Evolutionary conservation across 2,797 vertebrate species (phyloP).

Genomic region (Pangasius djambal): DNA sequence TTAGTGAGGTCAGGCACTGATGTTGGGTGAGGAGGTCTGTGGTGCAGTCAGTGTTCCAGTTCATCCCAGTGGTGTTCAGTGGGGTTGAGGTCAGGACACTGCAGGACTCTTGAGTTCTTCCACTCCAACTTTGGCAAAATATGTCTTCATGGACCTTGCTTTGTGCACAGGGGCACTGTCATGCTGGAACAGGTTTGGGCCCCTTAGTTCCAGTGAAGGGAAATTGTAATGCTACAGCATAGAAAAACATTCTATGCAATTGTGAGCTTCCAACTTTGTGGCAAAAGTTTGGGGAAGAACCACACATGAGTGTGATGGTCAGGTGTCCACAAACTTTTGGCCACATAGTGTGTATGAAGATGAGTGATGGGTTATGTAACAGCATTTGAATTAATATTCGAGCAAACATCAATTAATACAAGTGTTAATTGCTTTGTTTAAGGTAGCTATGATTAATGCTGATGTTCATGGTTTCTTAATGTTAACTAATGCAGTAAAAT

Average conservation of each 20-base stretch:
- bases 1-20: background rate
- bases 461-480: background rate
- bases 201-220: background rate
- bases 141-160: background rate
- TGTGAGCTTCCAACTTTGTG: background rate
- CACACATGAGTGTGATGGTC: background rate
- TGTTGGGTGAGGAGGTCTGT: background rate
- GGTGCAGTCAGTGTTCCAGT: background rate
- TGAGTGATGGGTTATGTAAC: background rate
- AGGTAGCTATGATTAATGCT: background rate
- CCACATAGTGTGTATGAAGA: background rate
- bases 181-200: background rate
- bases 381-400: background rate
- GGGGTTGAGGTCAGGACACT: background rate
- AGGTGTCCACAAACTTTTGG: background rate
- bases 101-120: background rate
- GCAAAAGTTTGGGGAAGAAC: background rate
- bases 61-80: background rate
- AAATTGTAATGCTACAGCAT: background rate
- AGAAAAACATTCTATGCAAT: background rate
- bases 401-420: background rate
- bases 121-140: background rate
- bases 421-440: background rate
- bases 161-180: background rate
- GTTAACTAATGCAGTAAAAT: background rate